Evolutionary conservation across 2,888 invertebrate genomes (phyloP).

Genomic region (Apodemia duryi): DNA sequence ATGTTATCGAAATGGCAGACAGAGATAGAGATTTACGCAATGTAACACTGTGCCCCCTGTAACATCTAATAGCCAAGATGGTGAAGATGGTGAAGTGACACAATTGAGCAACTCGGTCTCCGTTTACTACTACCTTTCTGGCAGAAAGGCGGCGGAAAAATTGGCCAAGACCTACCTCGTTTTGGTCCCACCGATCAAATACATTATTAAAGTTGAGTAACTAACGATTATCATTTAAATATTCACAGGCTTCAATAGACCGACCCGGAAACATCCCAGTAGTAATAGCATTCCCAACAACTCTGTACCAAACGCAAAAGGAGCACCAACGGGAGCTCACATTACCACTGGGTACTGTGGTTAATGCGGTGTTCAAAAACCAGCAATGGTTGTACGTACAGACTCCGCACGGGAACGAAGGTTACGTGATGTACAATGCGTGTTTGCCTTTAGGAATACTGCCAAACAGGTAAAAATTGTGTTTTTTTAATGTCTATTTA

Average conservation of each 20-base stretch:
- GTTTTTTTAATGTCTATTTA: not conserved
- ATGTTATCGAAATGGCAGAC: too few species aligned
- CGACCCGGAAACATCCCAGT: conserved; percentile 92
- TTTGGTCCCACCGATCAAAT: too few species aligned
- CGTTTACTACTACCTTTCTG: too few species aligned
- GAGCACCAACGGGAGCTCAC: conserved; percentile 84
- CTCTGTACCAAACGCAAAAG: conserved; percentile 85
- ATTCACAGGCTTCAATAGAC: conserved; percentile 84
- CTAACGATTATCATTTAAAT: not conserved
- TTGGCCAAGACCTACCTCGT: too few species aligned
- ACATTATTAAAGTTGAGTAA: too few species aligned
- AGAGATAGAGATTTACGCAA: too few species aligned
- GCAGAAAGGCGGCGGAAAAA: too few species aligned
- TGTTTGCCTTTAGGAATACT: conserved; percentile 88
- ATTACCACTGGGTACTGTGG: conserved; percentile 89
- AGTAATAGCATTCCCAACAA: conserved; percentile 86
- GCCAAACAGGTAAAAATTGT: conserved; percentile 63
- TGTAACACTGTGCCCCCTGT: too few species aligned
- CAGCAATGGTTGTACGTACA: conserved; percentile 92
- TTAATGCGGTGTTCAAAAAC: conserved; percentile 92
- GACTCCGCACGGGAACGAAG: conserved; percentile 91
- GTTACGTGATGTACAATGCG: conserved; percentile 87
- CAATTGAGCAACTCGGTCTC: too few species aligned
- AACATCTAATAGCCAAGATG: too few species aligned
- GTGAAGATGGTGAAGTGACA: too few species aligned